phyloP scores from a whole-genome alignment of 2,113 vertebrate genomes.

The Cromileptes altivelis region DNA sequence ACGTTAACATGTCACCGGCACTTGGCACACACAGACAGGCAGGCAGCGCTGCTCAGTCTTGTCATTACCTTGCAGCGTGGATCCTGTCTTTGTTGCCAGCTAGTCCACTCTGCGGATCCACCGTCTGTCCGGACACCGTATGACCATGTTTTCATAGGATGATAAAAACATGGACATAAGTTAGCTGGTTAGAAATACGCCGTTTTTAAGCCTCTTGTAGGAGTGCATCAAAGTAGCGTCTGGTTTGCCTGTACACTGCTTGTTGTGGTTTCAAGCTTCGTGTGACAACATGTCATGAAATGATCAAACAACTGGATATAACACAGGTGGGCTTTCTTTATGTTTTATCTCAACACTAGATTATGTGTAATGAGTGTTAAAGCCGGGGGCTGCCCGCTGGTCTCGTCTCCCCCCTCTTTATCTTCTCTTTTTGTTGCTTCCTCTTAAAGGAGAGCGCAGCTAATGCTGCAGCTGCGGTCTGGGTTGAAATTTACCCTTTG shows the following conservation, averaged over 20 bases:
- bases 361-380: background rate
- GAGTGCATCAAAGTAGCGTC: slow-evolving; percentile 24
- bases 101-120: slow-evolving; percentile 15
- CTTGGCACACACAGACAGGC: background rate
- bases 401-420: slow-evolving; percentile 20
- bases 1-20: slow-evolving; percentile 26
- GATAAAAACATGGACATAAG: background rate
- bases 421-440: slow-evolving; percentile 84
- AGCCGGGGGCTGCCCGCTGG: slow-evolving; percentile 17
- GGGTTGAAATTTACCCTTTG: slow-evolving; percentile 91
- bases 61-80: slow-evolving; percentile 32
- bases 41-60: slow-evolving; percentile 10
- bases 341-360: background rate
- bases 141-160: too few relatives aligned
- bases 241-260: background rate
- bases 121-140: background rate
- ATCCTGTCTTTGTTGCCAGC: slow-evolving; percentile 41
- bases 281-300: slow-evolving; percentile 20
- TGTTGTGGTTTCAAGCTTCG: slow-evolving; percentile 22
- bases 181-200: background rate
- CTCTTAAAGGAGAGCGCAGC: slow-evolving; percentile 83
- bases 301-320: background rate
- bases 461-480: slow-evolving; percentile 84
- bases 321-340: background rate
- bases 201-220: background rate